These are phyloP conservation scores for Thamnaconus septentrionalis DNA, from an alignment of 2,113 vertebrate species.

Conservation along the genomic window DNA sequence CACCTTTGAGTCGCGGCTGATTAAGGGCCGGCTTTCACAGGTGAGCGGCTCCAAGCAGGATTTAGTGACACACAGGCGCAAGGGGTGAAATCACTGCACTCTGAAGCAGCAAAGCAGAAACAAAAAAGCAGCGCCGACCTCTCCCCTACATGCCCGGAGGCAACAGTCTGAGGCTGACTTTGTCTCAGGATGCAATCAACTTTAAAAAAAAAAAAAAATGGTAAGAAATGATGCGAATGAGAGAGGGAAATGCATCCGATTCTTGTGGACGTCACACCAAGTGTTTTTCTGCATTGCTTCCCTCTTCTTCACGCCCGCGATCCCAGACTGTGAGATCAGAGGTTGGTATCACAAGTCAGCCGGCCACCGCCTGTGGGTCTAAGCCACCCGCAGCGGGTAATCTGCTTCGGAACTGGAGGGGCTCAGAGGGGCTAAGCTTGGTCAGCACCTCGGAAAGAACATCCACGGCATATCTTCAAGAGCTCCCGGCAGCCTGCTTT, in stretches of 20 bases:
- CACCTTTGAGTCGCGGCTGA: slow-evolving; percentile 65
- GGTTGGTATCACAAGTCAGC: slow-evolving; percentile 16
- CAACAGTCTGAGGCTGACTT: slow-evolving; percentile 11
- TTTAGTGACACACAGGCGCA: slow-evolving; percentile 49
- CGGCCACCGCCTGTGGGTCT: slow-evolving; percentile 49
- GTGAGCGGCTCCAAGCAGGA: slow-evolving; percentile 68
- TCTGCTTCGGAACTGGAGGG: slow-evolving; percentile 59
- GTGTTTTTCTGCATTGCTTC: neutral
- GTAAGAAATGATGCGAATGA: neutral
- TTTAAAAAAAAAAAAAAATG: slow-evolving; percentile 18
- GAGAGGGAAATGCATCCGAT: neutral
- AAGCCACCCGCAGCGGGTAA: slow-evolving; percentile 61
- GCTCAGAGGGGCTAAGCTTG: slow-evolving; percentile 65
- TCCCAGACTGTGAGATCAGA: slow-evolving; percentile 9
- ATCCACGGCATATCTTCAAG: slow-evolving; percentile 33
- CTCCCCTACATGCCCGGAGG: slow-evolving; percentile 44
- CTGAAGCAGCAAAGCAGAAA: slow-evolving; percentile 21
- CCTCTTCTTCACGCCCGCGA: neutral
- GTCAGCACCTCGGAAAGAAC: slow-evolving; percentile 42
- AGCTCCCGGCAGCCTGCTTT: slow-evolving; percentile 16
- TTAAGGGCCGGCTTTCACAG: slow-evolving; percentile 64
- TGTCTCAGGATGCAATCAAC: slow-evolving; percentile 32
- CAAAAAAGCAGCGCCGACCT: slow-evolving; percentile 46
- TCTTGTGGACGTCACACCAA: neutral
- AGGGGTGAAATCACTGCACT: slow-evolving; percentile 45